These are phyloP conservation scores for Mungos mungo DNA, from an alignment of 2,113 vertebrate genomes.

Conservation along the genomic window DNA sequence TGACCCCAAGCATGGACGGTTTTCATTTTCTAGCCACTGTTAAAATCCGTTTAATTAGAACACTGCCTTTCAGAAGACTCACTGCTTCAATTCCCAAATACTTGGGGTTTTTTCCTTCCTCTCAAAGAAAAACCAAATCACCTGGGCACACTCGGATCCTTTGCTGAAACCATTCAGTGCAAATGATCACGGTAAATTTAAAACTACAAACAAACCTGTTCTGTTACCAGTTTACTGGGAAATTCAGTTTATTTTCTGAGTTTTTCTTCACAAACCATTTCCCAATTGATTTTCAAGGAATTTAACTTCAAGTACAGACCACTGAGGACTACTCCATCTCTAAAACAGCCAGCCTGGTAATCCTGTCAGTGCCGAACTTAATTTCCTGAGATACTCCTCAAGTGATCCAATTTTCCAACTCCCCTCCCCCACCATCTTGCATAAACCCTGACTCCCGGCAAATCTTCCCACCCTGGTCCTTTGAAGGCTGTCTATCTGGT, in stretches of 20 bases:
- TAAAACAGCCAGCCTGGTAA: not conserved
- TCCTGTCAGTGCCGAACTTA: not conserved
- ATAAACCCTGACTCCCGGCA: not conserved
- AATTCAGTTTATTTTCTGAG: not conserved
- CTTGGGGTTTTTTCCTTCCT: not conserved
- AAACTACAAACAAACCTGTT: not conserved
- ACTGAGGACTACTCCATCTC: not conserved
- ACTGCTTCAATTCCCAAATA: not conserved
- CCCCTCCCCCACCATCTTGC: not conserved
- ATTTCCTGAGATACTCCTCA: not conserved
- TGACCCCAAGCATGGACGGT: not conserved
- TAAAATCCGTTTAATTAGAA: constrained; percentile 60
- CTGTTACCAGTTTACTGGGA: not conserved
- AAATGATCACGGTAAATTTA: not conserved
- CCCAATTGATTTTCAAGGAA: not conserved
- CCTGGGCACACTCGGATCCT: not conserved
- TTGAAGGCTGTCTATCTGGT: not conserved
- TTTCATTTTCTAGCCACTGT: not conserved
- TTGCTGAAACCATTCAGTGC: not conserved
- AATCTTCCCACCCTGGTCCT: rapidly evolving
- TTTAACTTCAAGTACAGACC: not conserved
- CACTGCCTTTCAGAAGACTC: not conserved
- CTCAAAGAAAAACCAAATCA: not conserved
- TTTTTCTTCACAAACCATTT: not conserved
- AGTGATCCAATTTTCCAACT: constrained; percentile 50